These are phyloP conservation scores for Halcyon badia DNA, from an alignment of 2,797 vertebrate genomes.

Conservation along the genomic window DNA sequence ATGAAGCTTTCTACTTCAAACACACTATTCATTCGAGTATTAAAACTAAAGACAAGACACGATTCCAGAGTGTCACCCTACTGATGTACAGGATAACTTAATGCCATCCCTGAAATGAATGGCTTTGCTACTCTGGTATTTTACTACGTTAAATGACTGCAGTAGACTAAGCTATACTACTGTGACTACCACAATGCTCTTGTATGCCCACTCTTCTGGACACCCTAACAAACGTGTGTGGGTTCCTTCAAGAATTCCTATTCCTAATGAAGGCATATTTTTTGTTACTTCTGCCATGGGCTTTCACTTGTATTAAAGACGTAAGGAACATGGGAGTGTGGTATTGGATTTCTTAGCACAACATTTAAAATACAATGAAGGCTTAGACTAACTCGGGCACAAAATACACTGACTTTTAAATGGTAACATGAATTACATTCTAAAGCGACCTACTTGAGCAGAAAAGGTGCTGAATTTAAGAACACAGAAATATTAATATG, in stretches of 20 bases:
- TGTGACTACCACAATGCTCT: background rate
- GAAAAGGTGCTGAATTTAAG: background rate
- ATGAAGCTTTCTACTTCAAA: conserved; percentile 37
- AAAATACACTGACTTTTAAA: background rate
- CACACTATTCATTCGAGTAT: background rate
- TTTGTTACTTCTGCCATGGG: background rate
- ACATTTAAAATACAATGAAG: background rate
- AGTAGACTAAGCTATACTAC: background rate
- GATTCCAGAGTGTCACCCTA: background rate
- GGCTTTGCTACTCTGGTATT: background rate
- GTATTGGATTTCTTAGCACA: background rate
- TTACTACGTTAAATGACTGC: background rate
- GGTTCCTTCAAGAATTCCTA: background rate
- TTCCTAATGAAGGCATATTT: background rate
- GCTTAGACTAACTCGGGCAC: background rate
- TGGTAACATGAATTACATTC: background rate
- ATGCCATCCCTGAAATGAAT: background rate
- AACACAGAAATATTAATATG: background rate
- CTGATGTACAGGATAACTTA: background rate
- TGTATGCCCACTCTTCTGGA: background rate
- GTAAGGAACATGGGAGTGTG: background rate
- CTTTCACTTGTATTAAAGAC: background rate
- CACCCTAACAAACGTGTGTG: background rate
- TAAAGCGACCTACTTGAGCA: background rate
- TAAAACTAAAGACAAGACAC: background rate